Evolutionary conservation across 2,888 invertebrate genomes (phyloP).

Genomic region (Odontocerum albicorne): DNA sequence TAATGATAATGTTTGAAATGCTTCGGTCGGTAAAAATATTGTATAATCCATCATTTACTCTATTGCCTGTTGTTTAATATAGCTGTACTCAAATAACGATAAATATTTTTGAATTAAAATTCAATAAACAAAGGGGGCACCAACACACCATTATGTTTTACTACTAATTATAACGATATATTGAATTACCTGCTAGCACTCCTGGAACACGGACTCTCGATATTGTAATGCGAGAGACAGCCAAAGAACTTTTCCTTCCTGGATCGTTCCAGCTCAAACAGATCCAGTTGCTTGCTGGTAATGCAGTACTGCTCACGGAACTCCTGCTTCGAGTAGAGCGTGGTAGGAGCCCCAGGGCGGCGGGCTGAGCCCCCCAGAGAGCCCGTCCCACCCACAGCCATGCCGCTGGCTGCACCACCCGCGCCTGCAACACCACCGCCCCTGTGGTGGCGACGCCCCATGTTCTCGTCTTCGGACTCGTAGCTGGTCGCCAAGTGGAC

Average conservation of each 20-base stretch:
- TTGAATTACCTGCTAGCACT: conserved; percentile 52
- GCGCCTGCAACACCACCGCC: conserved; percentile 44
- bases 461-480: conserved; percentile 81
- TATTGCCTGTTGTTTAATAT: too few relatives aligned
- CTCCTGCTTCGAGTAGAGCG: conserved; percentile 83
- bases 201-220: conserved; percentile 71
- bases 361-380: conserved; percentile 38
- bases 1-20: too few relatives aligned
- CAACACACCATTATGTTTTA: too few relatives aligned
- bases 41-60: too few relatives aligned
- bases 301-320: conserved; percentile 95
- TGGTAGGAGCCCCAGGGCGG: conserved; percentile 57
- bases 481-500: conserved; percentile 71
- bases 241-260: conserved; percentile 76
- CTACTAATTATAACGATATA: neutral
- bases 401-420: conserved; percentile 7
- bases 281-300: conserved; percentile 84
- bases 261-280: conserved; percentile 68
- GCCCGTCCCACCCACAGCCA: conserved; percentile 37
- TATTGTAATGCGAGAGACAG: conserved; percentile 74
- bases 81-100: too few relatives aligned
- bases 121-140: too few relatives aligned
- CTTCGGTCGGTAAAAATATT: too few relatives aligned
- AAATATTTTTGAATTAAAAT: too few relatives aligned
- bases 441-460: conserved; percentile 66